Conservation (phyloP, 2,888 invertebrate genomes). For the Andrena haemorrhoa region DNA sequence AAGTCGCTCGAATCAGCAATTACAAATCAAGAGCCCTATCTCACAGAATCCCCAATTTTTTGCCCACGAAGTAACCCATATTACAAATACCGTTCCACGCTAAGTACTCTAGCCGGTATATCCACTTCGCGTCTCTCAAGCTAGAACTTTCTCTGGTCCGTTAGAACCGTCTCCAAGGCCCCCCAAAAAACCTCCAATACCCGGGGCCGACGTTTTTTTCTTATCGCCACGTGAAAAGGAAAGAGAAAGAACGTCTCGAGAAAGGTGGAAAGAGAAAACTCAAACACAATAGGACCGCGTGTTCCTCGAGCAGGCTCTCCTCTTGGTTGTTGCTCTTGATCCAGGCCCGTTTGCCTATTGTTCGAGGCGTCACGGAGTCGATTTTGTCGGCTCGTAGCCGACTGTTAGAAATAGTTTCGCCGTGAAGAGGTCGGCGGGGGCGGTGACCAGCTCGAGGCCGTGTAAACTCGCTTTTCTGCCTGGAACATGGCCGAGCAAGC, state of each 20-base stretch:
- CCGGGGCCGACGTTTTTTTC: constrained; percentile 2
- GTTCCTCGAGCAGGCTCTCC: constrained; percentile 20
- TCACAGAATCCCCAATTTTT: not conserved
- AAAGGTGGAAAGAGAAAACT: constrained; percentile 24
- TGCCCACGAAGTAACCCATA: not conserved
- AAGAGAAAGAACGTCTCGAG: not conserved
- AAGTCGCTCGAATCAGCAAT: too few relatives aligned
- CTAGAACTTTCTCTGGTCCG: constrained; percentile 35
- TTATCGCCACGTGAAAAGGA: constrained; percentile 22
- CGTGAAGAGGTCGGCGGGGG: constrained; percentile 72
- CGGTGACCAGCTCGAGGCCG: constrained; percentile 79
- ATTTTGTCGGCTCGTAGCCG: constrained; percentile 62
- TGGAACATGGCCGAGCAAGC: constrained; percentile 16
- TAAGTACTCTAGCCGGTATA: not conserved
- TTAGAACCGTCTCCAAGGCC: constrained; percentile 4
- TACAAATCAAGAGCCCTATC: too few relatives aligned
- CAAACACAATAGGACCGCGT: constrained; percentile 29
- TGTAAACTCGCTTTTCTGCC: constrained; percentile 59
- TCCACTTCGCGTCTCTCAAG: not conserved
- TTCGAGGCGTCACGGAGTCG: constrained; percentile 54
- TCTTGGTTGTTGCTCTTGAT: constrained; percentile 28
- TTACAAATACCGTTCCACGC: not conserved
- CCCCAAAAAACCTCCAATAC: not conserved
- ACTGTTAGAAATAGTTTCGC: constrained; percentile 79
- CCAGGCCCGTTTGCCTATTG: constrained; percentile 53